phyloP scores from a whole-genome alignment of 2,113 vertebrate species.

The Echinops telfairi region DNA sequence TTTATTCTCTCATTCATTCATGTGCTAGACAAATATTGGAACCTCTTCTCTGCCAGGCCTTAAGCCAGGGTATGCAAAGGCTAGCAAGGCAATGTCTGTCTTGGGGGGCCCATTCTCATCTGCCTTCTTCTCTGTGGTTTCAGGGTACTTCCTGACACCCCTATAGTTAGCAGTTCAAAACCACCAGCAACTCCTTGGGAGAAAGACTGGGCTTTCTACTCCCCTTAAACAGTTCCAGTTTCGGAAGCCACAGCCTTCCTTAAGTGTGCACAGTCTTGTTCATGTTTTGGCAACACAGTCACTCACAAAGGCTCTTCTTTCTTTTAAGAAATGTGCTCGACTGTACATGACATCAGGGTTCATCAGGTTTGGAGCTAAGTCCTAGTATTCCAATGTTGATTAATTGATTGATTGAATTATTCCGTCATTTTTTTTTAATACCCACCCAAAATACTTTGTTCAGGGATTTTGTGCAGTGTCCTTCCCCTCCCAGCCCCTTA shows the following conservation, averaged over 20 bases:
- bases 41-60: neutral
- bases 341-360: neutral
- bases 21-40: fast-evolving
- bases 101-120: neutral
- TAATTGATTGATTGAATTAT: neutral
- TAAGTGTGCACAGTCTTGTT: neutral
- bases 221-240: no score
- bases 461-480: neutral
- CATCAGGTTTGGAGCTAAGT: neutral
- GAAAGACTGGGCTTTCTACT: no score
- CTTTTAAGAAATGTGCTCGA: neutral
- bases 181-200: no score
- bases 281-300: neutral
- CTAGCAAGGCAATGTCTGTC: neutral
- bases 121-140: neutral
- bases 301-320: neutral
- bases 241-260: neutral
- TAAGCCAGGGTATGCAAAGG: neutral
- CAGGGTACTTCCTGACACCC: neutral
- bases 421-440: neutral
- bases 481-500: neutral
- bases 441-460: neutral
- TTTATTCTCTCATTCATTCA: neutral
- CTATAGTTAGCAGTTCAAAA: no score
- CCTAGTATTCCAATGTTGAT: neutral